Conservation (phyloP, 2,888 invertebrate species). For the Cantharis flavilabris region DNA sequence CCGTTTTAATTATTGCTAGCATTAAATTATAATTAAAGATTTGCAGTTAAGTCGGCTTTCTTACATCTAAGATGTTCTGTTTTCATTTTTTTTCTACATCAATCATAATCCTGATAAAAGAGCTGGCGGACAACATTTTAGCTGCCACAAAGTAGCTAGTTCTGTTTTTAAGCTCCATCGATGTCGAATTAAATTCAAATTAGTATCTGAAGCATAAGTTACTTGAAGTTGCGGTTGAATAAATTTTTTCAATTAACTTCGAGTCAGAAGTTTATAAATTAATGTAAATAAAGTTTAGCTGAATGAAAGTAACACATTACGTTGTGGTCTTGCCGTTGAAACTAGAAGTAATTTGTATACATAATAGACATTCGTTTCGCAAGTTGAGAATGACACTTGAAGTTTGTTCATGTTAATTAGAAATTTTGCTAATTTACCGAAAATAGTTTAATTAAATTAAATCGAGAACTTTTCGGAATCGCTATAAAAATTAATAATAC, state of each 20-base stretch:
- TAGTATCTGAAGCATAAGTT: not conserved
- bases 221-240: not conserved
- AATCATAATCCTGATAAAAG: too few species aligned
- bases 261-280: conserved; percentile 16
- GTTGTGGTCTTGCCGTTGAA: conserved; percentile 16
- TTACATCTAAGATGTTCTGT: not conserved
- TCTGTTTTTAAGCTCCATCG: too few species aligned
- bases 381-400: conserved; percentile 17
- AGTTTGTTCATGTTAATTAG: conserved; percentile 14
- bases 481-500: not conserved
- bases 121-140: too few species aligned
- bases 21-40: not conserved
- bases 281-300: conserved; percentile 27
- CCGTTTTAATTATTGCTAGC: not conserved
- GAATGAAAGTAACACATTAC: conserved; percentile 25
- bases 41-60: not conserved
- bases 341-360: conserved; percentile 22
- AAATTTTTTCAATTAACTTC: not conserved
- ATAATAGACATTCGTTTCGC: conserved; percentile 17
- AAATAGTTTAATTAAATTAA: not conserved
- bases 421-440: not conserved
- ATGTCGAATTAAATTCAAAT: not conserved
- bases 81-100: too few species aligned
- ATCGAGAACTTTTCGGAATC: not conserved
- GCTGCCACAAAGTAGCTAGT: too few species aligned